Conservation (phyloP, 2,113 vertebrate species). For the Kryptolebias marmoratus region DNA sequence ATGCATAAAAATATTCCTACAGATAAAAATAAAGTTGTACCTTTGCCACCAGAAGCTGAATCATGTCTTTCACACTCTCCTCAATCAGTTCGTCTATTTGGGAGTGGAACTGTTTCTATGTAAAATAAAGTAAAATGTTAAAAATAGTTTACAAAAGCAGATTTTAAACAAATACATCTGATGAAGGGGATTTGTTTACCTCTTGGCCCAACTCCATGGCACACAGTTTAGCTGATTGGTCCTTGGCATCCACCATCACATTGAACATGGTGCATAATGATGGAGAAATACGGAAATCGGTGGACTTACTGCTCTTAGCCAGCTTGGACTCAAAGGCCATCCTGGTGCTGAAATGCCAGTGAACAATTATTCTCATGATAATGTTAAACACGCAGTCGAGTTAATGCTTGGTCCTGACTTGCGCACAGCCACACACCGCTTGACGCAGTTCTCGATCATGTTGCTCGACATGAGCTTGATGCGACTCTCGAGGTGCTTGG, state of each 20-base stretch:
- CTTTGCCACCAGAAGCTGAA: conserved; percentile 97
- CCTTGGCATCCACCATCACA: conserved; percentile 99
- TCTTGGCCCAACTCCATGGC: conserved; percentile 99
- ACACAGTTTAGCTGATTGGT: conserved; percentile 98
- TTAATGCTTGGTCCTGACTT: not conserved
- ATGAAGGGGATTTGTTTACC: conserved; percentile 57
- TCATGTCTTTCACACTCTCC: conserved; percentile 99
- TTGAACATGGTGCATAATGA: conserved; percentile 99
- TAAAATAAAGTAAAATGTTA: conserved; percentile 19
- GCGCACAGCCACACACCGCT: conserved; percentile 83
- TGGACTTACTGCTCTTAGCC: conserved; percentile 97
- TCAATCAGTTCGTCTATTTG: conserved; percentile 99
- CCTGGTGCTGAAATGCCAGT: conserved; percentile 89
- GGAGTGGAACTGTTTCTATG: conserved; percentile 95
- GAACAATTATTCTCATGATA: conserved; percentile 7
- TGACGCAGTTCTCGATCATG: conserved; percentile 99
- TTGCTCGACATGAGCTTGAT: conserved; percentile 98
- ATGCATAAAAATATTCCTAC: not conserved
- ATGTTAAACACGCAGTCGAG: conserved; percentile 6
- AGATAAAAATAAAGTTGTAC: conserved; percentile 69
- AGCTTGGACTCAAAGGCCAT: conserved; percentile 99
- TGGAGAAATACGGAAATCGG: conserved; percentile 98
- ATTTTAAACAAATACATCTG: not conserved
- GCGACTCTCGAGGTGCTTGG: conserved; percentile 95
- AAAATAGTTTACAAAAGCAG: not conserved